Evolutionary conservation across 2,797 vertebrate species (phyloP).

Genomic region (Sciurus carolinensis): DNA sequence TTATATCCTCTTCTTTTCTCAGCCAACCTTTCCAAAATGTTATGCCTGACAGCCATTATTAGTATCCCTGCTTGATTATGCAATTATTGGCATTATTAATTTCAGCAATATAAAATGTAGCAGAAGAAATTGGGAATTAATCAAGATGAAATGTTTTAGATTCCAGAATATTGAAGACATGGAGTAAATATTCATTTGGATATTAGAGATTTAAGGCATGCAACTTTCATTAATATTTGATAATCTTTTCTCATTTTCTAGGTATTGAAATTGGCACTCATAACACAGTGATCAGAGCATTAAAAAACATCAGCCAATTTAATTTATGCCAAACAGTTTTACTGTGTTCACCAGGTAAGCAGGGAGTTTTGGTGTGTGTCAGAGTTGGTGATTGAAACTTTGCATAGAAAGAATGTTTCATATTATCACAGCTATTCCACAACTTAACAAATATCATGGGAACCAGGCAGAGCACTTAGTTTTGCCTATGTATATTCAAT

Average conservation of each 20-base stretch:
- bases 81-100: conserved; percentile 75
- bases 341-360: conserved; percentile 29
- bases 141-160: conserved; percentile 50
- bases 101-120: conserved; percentile 65
- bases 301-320: conserved; percentile 39
- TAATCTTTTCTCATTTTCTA: conserved; percentile 58
- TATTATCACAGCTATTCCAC: background rate
- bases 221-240: conserved; percentile 64
- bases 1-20: conserved; percentile 46
- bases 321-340: background rate
- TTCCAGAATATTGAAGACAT: background rate
- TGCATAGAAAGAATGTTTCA: background rate
- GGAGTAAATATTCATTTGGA: conserved; percentile 65
- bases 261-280: conserved; percentile 45
- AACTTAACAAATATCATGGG: background rate
- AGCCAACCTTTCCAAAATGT: conserved; percentile 49
- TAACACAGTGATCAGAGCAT: conserved; percentile 43
- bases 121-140: conserved; percentile 59
- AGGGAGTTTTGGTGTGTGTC: background rate
- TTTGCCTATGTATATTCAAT: conserved; percentile 22
- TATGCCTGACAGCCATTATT: conserved; percentile 67
- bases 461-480: background rate
- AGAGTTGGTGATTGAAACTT: background rate
- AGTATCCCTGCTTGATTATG: conserved; percentile 57
- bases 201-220: conserved; percentile 16